These are phyloP conservation scores for Bradypus variegatus DNA, from an alignment of 2,797 vertebrate genomes.

Conservation along the genomic window DNA sequence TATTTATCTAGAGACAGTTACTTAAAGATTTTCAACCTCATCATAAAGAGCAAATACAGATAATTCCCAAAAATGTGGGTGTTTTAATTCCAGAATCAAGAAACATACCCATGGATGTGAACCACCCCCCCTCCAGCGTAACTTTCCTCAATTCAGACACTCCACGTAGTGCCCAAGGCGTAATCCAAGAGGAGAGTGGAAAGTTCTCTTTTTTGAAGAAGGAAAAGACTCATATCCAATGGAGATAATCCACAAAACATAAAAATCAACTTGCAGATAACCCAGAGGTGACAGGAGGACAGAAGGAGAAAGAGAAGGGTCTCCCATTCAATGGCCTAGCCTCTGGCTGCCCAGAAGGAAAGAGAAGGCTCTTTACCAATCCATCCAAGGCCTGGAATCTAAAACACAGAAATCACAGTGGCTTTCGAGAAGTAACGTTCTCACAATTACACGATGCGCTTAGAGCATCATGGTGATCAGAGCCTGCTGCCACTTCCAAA, in stretches of 20 bases:
- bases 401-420: background rate
- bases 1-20: slow-evolving; percentile 37
- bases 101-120: background rate
- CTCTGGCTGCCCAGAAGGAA: background rate
- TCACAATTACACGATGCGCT: background rate
- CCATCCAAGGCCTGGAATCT: background rate
- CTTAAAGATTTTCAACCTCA: slow-evolving; percentile 29
- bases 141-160: background rate
- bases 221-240: background rate
- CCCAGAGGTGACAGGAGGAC: background rate
- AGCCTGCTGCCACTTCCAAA: background rate
- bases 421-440: background rate
- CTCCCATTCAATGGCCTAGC: background rate
- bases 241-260: background rate
- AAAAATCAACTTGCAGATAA: background rate
- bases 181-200: background rate
- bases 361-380: background rate
- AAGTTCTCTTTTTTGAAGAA: slow-evolving; percentile 8
- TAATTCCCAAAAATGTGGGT: background rate
- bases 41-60: background rate
- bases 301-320: background rate
- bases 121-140: background rate
- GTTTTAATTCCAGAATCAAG: background rate
- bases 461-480: background rate
- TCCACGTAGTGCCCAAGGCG: background rate